Evolutionary conservation across 2,797 vertebrate genomes (phyloP), one percentile per base, ranked within the genome.

Genomic region (Sebastes umbrosus): DNA sequence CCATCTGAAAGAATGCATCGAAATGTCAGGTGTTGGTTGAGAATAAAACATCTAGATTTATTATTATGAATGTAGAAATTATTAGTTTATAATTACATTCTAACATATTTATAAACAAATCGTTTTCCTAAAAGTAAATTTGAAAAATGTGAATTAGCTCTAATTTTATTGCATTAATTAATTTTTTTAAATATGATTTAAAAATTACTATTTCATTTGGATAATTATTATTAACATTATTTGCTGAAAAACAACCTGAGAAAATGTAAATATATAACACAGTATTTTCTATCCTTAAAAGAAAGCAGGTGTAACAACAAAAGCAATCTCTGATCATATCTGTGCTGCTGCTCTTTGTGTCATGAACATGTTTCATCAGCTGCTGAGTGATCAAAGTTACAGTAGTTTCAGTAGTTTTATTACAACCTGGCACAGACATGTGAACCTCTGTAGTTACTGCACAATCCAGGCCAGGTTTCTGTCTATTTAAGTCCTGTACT

Each of bases 361-460:
- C 24, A 71, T 16, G 54, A 63, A 55, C 76, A 60, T 64, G 73
- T 80, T 88, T 64, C 43, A 72, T 68, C 86, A 86, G 81, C 80
- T 80, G 72, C 69, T 25, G 54, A 22, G 4, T 72, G 71, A 80
- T 79, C 65, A 84, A 76, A 81, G 76, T 84, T 75, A 75, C 62
- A 75, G 60, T 71, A 59, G 52, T 82, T 83, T 88, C 60, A 75
- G 64, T 73, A 59, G 52, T 82, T 83, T 88, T 75, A 81, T 90
- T 80, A 65, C 54, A 59, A 29, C 36, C 73, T 80, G 73, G 70
- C 68, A 67, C 66, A 69, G 62, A 75, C 18, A 55, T 20, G 8
- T 25, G 16, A 60, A 68, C 50, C 31, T 83, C 57, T 6, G 78
- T 39, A 64, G 69, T 74, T 46, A 50, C 27, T 24, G 32, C 29